phyloP scores from a whole-genome alignment of 1,140 invertebrate genomes.

The honey bee (Apis mellifera) region DNA sequence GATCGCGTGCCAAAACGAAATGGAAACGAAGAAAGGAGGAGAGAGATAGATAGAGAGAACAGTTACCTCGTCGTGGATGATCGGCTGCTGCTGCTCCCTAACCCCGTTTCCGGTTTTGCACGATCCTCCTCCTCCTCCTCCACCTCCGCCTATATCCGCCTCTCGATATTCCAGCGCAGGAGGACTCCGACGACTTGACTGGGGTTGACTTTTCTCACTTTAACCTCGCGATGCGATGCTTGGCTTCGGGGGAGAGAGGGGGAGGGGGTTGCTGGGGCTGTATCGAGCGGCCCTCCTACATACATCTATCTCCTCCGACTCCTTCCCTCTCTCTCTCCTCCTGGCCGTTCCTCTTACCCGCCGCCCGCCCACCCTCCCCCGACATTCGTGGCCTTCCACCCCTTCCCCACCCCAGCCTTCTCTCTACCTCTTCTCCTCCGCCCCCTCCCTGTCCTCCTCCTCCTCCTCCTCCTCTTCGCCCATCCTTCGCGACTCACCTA shows the following conservation, averaged over 20 bases:
- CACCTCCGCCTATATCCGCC: not conserved
- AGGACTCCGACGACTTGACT: slow-evolving; percentile 76
- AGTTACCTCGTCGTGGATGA: slow-evolving; percentile 13
- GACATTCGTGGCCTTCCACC: slow-evolving; percentile 78
- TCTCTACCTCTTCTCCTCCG: slow-evolving; percentile 70
- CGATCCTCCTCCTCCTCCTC: not conserved
- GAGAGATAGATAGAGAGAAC: not conserved
- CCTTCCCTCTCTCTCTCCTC: slow-evolving; percentile 73
- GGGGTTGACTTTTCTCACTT: slow-evolving; percentile 81
- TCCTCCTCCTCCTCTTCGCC: slow-evolving; percentile 59
- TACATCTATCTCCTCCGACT: slow-evolving; percentile 81
- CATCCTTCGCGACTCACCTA: slow-evolving; percentile 74
- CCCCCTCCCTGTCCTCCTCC: slow-evolving; percentile 61
- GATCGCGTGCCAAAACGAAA: not conserved
- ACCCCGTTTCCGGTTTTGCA: slow-evolving; percentile 28
- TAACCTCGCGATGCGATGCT: slow-evolving; percentile 81
- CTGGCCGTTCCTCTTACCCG: slow-evolving; percentile 66
- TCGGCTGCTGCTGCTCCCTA: slow-evolving; percentile 38
- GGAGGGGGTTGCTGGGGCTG: slow-evolving; percentile 80
- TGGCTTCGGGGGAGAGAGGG: slow-evolving; percentile 76
- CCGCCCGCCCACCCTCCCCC: slow-evolving; percentile 76
- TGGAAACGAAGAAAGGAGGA: no score
- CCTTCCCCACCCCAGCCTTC: slow-evolving; percentile 66
- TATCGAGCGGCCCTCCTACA: slow-evolving; percentile 82
- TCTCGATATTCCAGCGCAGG: slow-evolving; percentile 71